Evolutionary conservation across 2,888 invertebrate genomes (phyloP).

Genomic region (Auanema freiburgensis): DNA sequence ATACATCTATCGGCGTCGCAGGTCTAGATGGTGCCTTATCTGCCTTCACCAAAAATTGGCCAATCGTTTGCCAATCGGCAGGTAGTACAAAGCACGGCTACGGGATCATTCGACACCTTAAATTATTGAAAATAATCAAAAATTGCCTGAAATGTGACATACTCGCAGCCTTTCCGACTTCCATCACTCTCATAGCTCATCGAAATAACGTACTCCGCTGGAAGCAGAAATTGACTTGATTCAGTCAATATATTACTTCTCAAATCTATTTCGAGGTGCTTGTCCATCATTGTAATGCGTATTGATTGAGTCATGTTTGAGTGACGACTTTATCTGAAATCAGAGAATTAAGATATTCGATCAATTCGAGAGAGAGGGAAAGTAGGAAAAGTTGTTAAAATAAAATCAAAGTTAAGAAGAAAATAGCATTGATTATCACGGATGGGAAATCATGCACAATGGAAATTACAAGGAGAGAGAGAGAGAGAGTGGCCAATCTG

Average conservation of each 20-base stretch:
- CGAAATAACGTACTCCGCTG: conserved; percentile 8
- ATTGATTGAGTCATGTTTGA: conserved; percentile 8
- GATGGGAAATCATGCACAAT: no score
- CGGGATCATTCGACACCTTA: conserved; percentile 8
- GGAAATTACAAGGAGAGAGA: no score
- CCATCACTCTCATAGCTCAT: conserved; percentile 9
- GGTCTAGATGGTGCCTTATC: conserved; percentile 12
- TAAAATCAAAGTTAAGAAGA: no score
- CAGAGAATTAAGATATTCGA: no score
- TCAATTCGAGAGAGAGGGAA: no score
- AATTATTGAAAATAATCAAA: conserved; percentile 14
- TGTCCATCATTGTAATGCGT: conserved; percentile 10
- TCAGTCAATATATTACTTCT: conserved; percentile 3
- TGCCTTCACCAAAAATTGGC: conserved; percentile 1
- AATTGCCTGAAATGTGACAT: conserved; percentile 10
- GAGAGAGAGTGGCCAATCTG: no score
- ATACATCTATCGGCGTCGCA: conserved; percentile 10
- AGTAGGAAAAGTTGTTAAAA: no score
- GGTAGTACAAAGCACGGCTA: conserved; percentile 5
- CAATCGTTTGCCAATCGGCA: not conserved
- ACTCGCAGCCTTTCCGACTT: conserved; percentile 8
- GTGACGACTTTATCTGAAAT: no score
- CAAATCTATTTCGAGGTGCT: conserved; percentile 6
- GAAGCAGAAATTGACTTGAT: conserved; percentile 1
- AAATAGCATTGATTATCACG: no score